phyloP scores from a whole-genome alignment of 2,888 invertebrate genomes.

The Hymenopus coronatus region DNA sequence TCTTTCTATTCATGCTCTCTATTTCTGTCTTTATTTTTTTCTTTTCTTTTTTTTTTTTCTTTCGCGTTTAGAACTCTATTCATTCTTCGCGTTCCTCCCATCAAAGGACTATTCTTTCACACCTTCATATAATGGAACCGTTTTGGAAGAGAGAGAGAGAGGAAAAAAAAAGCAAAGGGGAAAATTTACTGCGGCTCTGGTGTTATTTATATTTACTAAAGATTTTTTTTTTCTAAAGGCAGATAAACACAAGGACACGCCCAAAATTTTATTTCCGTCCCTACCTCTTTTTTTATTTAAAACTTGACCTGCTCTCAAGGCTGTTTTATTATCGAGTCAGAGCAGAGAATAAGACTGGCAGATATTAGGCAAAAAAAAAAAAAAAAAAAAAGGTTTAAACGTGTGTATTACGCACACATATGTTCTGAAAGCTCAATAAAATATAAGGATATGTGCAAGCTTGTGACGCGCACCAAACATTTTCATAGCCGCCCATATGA shows the following conservation, averaged over 20 bases:
- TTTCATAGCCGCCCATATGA: neutral
- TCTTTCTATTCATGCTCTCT: neutral
- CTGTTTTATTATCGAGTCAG: neutral
- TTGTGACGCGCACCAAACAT: neutral
- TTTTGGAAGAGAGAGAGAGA: neutral
- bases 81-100: neutral
- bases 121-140: conserved; percentile 20
- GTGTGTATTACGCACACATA: neutral
- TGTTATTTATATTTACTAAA: neutral
- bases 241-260: neutral
- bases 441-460: neutral
- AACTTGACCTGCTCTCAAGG: neutral
- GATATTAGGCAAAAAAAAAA: neutral
- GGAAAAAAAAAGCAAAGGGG: neutral
- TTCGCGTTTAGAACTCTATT: neutral
- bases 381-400: too few species aligned
- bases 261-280: neutral
- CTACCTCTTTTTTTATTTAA: neutral
- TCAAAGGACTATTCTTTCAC: neutral
- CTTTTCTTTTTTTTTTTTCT: neutral
- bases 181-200: neutral
- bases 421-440: neutral
- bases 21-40: neutral
- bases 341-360: neutral
- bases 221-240: neutral